Evolutionary conservation across 2,888 invertebrate genomes (phyloP), one percentile per base, ranked within the genome.

Genomic region (Serripes groenlandicus): DNA sequence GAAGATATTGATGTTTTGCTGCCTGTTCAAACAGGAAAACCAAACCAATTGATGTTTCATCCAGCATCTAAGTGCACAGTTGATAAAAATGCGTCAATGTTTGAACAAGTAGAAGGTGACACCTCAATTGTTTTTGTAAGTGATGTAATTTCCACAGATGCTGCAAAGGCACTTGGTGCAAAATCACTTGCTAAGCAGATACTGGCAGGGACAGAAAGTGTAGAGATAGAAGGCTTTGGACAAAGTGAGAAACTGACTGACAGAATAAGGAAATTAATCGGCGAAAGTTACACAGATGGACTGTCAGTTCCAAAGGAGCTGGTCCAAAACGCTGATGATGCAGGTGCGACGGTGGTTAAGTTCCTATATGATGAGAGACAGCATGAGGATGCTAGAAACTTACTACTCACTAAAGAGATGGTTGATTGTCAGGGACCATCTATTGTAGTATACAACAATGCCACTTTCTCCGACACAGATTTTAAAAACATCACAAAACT

Each of bases 241-340:
- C 93, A 93, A 73, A 69, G 79, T 28, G 93, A 93, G 77, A 88
- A 90, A 21, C 75, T 93, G 35, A 93, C 92, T 28, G 81, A 81
- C 28, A 78, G 93, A 37, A 85, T 93, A 26, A 82, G 86, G 18
- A 81, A 79, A 26, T 73, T 93, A 21, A 81, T 93, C 3, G 64
- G 85, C 60, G 90, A 92, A 30, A 80, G 85, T 2, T 93, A 93
- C 82, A 88, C 83, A 32, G 93, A 93, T 87, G 93, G 93, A 4
- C 82, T 93, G 18, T 87, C 92, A n/a, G 87, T 93, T 32, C 90
- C 91, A n/a, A 93, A 93, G 60, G 93, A 93, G 83, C 75, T 93
- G 18, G 85, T 93, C 26, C 93, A 93, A 80, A 93, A 93, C 86
- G 92, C 92, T 18, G 93, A 93, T 82, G 93, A 92, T 86, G 93